Conservation (phyloP, 2,113 vertebrate species). For the Tautogolabrus adspersus region DNA sequence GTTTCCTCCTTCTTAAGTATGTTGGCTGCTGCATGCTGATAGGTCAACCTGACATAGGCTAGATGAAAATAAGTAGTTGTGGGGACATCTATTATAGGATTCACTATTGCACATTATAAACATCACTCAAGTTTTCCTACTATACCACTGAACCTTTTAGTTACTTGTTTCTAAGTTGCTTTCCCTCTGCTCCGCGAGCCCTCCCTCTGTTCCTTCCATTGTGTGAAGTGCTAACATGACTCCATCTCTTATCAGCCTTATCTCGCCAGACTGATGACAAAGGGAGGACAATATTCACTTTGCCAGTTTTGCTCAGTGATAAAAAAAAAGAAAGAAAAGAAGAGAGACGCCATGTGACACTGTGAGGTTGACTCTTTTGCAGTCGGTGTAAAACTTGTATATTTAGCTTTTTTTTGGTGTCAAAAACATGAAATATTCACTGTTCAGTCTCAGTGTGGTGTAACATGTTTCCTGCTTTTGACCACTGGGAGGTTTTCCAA, state of each 20-base stretch:
- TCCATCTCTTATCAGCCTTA: constrained; percentile 68
- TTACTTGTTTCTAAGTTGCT: constrained; percentile 8
- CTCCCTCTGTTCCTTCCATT: constrained; percentile 41
- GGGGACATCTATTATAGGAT: neutral
- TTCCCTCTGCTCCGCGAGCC: neutral
- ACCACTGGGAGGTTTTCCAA: constrained; percentile 40
- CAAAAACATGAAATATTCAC: neutral
- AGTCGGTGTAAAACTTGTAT: neutral
- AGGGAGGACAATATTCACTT: constrained; percentile 70
- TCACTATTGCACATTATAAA: neutral
- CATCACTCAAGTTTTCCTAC: neutral
- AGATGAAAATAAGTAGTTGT: neutral
- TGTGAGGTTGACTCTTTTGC: constrained; percentile 9
- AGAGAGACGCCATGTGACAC: constrained; percentile 23
- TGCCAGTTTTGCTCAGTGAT: constrained; percentile 63
- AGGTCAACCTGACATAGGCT: constrained; percentile 42
- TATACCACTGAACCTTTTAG: neutral
- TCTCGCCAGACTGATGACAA: constrained; percentile 68
- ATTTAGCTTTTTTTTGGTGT: constrained; percentile 1
- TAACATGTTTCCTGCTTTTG: constrained; percentile 59
- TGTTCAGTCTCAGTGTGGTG: neutral
- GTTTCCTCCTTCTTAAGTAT: constrained; percentile 25
- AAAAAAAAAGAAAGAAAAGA: constrained; percentile 33
- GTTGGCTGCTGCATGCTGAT: constrained; percentile 11
- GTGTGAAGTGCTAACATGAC: constrained; percentile 61